Percentiles rank a stretch among this genome's conserved stretches.
Evolutionary conservation across 35 echinoderm and acorn worm genomes (phyloP).

Genomic region (Ophioderma brevispina): DNA sequence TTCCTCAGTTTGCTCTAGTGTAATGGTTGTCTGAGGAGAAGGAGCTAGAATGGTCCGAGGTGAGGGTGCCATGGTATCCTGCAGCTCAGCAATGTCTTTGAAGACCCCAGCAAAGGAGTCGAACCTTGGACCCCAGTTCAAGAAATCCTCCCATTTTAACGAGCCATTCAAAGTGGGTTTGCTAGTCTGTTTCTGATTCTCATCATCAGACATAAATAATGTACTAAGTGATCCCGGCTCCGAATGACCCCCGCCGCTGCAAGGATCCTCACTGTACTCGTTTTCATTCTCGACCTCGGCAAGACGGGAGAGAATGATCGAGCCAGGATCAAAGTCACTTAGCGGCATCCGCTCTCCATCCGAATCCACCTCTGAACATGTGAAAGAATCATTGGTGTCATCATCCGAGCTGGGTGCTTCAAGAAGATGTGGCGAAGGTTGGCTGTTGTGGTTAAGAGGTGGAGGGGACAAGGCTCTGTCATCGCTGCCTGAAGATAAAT

Average conservation of each 20-base stretch:
- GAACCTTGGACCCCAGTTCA: slow-evolving; percentile 95
- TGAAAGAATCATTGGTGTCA: slow-evolving; percentile 96
- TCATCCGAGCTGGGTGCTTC: slow-evolving; percentile 80
- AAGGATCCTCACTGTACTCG: slow-evolving; percentile 43
- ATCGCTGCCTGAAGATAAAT: slow-evolving; percentile 82
- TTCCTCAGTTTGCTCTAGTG: slow-evolving; percentile 32
- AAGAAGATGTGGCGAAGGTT: slow-evolving; percentile 54
- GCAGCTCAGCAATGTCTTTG: slow-evolving; percentile 84
- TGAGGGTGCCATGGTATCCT: slow-evolving; percentile 31
- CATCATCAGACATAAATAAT: slow-evolving; percentile 88
- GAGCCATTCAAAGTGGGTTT: slow-evolving; percentile 57
- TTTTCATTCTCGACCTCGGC: slow-evolving; percentile 74
- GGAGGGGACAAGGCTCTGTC: not conserved
- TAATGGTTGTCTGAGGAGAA: not conserved
- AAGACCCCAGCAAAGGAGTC: slow-evolving; percentile 83
- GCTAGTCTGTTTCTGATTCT: slow-evolving; percentile 29
- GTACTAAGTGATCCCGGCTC: slow-evolving; percentile 85
- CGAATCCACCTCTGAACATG: slow-evolving; percentile 91
- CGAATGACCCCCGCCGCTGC: slow-evolving; percentile 68
- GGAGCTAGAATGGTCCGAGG: slow-evolving; percentile 37
- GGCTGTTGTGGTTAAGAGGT: slow-evolving; percentile 35
- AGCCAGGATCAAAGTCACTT: slow-evolving; percentile 50
- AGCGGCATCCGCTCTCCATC: slow-evolving; percentile 47
- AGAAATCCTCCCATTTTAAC: slow-evolving; percentile 77
- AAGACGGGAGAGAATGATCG: slow-evolving; percentile 67